Conservation (phyloP, 1,140 invertebrate genomes). For the Neomicropteryx cornuta region DNA sequence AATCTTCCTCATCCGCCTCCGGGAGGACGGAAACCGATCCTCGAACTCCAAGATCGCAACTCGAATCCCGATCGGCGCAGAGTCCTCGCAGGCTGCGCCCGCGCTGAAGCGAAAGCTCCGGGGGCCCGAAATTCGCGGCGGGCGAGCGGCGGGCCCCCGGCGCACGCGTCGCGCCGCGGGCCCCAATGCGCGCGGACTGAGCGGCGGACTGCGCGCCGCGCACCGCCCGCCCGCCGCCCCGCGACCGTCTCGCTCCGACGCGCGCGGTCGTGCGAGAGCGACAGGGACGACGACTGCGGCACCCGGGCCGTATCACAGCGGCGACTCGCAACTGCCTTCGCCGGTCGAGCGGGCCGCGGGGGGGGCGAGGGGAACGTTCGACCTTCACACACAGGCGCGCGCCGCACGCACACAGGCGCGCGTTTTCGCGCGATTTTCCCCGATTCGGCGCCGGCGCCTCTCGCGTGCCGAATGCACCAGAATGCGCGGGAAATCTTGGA, state of each 20-base stretch:
- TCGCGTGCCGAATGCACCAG: neutral
- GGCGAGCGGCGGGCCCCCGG: neutral
- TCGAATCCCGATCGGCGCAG: too few relatives aligned
- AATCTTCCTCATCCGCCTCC: too few relatives aligned
- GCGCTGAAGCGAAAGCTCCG: too few relatives aligned
- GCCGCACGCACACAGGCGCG: conserved; percentile 1
- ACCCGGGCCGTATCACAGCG: conserved; percentile 10
- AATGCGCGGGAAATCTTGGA: too few relatives aligned
- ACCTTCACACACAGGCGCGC: conserved; percentile 7
- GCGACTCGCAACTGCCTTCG: conserved; percentile 10
- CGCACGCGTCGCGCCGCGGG: neutral
- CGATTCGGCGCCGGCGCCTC: neutral
- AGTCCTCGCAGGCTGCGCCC: too few relatives aligned
- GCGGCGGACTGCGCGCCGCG: neutral
- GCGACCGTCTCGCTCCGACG: conserved; percentile 2
- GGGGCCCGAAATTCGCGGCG: too few relatives aligned
- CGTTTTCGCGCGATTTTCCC: neutral
- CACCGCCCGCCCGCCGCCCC: neutral
- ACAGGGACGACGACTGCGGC: neutral
- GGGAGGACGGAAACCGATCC: too few relatives aligned
- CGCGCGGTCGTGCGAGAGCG: conserved; percentile 1
- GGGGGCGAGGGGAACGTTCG: conserved; percentile 9
- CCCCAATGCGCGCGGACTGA: conserved; percentile 7
- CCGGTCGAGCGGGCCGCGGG: conserved; percentile 8
- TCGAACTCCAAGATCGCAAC: too few relatives aligned